A percentile compares a stretch with the other conserved stretches of the same genome.
Evolutionary conservation across 2,113 vertebrate genomes (phyloP).

Genomic region (Etheostoma spectabile): DNA sequence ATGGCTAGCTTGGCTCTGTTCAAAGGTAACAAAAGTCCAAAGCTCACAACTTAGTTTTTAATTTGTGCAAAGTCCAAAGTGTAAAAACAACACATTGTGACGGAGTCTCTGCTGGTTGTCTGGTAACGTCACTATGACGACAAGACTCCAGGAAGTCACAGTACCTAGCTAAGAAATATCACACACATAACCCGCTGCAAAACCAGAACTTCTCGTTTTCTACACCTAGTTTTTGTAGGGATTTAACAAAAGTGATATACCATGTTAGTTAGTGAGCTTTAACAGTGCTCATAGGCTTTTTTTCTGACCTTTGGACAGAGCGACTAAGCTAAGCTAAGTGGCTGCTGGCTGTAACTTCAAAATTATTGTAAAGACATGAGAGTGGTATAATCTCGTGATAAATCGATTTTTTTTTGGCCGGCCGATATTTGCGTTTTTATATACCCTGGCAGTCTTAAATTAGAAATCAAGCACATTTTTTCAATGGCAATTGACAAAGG

Average conservation of each 20-base stretch:
- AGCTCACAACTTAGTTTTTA: background rate
- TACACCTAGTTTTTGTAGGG: too few relatives aligned
- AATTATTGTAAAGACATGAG: background rate
- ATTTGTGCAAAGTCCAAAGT: background rate
- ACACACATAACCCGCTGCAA: background rate
- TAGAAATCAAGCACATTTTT: too few relatives aligned
- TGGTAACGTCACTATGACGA: background rate
- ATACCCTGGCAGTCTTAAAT: too few relatives aligned
- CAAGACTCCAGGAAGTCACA: background rate
- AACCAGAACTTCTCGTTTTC: background rate
- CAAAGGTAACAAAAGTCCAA: background rate
- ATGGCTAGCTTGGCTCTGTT: background rate
- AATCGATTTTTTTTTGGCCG: too few relatives aligned
- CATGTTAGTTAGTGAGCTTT: background rate
- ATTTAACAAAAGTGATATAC: too few relatives aligned
- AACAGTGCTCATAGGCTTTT: background rate
- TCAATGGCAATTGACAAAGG: too few relatives aligned
- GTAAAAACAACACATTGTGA: background rate
- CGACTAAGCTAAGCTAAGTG: background rate
- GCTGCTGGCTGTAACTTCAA: background rate
- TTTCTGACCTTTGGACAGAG: background rate
- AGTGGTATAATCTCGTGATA: too few relatives aligned
- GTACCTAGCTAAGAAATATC: background rate
- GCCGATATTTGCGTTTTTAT: too few relatives aligned
- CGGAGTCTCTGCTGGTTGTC: background rate